A percentile compares a stretch with the other conserved stretches of the same genome.
Conservation (phyloP, 2,888 invertebrate genomes). For the Palloptera scutellata region DNA sequence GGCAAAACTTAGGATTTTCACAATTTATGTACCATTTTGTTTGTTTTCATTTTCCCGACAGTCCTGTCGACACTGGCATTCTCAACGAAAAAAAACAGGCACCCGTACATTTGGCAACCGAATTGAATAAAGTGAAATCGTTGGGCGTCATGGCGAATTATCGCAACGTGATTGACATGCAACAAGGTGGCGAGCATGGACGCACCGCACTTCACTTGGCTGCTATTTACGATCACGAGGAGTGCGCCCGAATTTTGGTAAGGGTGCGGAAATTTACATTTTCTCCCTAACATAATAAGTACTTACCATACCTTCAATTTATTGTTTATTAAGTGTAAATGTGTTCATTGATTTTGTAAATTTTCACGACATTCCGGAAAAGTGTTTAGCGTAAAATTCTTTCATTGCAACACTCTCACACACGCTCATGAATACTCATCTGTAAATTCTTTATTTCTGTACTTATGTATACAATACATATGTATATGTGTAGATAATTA, state of each 20-base stretch:
- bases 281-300: not conserved
- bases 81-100: slow-evolving; percentile 82
- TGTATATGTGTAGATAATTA: slow-evolving; percentile 3
- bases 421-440: not conserved
- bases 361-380: too few relatives aligned
- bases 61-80: slow-evolving; percentile 73
- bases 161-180: slow-evolving; percentile 75
- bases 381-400: too few relatives aligned
- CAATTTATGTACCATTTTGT: not conserved
- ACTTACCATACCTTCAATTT: not conserved
- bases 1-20: not conserved
- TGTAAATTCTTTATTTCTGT: not conserved
- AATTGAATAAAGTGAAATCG: slow-evolving; percentile 76
- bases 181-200: slow-evolving; percentile 79
- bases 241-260: slow-evolving; percentile 84
- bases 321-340: not conserved
- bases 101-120: slow-evolving; percentile 81
- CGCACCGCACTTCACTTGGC: slow-evolving; percentile 84
- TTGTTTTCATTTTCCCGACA: slow-evolving; percentile 51
- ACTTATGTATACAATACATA: too few relatives aligned
- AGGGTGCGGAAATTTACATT: slow-evolving; percentile 47
- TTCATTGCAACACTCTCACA: too few relatives aligned
- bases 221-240: slow-evolving; percentile 83
- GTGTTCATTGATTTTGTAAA: not conserved
- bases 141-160: slow-evolving; percentile 75